Base-by-base conservation (phyloP, 2,888 invertebrate genomes). In the Nephrotoma flavescens region DNA sequence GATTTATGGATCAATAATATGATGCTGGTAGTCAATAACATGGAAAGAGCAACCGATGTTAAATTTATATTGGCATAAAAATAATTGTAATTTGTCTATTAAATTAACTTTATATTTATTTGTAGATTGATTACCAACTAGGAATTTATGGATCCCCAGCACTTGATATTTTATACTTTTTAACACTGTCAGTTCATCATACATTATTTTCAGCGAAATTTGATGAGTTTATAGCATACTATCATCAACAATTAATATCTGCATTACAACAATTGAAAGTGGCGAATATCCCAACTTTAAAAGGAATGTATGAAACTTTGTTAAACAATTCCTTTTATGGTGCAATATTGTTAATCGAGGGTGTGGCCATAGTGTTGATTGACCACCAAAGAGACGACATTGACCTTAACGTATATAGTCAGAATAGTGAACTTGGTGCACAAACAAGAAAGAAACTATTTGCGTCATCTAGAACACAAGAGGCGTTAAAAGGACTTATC, bases 1-100 rank as follows among this genome's bases (percentile, higher is more conserved):
- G 93, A 92, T 89, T 88, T 92, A 15, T 92, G 92, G 92, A 89
- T 91, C 4, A 92, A 92, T 87, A 92, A 93, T 89, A 91, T 92
- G 88, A 90, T 93, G 90, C 92, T 92, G 87, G 89, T 90, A n/a
- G 90, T 91, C 87, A 88, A 57, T 7, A 4, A 71, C 31, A 11
- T 1, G 7, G 11, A 31, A 7, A 31, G 19, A 7, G 31, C 71
- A 19, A 6, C 19, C 9, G 71, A 71, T 4, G 41, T 42, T 41
- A 42, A 84, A 84, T 42, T 42, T 42, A 15, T 84, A 42, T 15
- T 41, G 31, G 4, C 41, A 4, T 83, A 2, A 3, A 83, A 1
- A 41, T 83, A 15, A 52, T 57, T 83, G 12, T 42, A 85, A 42
- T 41, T 83, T 3, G 3, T 41, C 6, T 6, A 15, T 57, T 57